Evolutionary conservation across 2,113 vertebrate genomes (phyloP).

Genomic region (Rhineura floridana): DNA sequence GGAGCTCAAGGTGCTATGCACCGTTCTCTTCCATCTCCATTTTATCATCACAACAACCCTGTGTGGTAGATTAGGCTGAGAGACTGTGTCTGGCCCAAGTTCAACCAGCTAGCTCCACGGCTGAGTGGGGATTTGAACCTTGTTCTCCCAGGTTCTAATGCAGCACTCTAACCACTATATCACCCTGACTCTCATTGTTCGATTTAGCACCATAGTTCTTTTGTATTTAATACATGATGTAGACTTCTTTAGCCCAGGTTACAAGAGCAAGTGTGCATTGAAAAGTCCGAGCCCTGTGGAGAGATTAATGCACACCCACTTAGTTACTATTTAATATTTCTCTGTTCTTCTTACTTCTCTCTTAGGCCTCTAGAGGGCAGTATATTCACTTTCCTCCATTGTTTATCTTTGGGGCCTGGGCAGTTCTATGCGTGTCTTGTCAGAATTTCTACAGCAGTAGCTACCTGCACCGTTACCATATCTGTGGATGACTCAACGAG

Average conservation of each 20-base stretch:
- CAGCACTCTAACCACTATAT: too few species aligned
- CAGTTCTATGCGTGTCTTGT: neutral
- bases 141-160: too few species aligned
- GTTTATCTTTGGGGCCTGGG: too few species aligned
- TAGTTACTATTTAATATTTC: neutral
- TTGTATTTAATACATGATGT: conserved; percentile 12
- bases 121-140: too few species aligned
- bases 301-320: neutral
- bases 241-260: neutral
- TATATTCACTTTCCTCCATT: neutral
- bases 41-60: too few species aligned
- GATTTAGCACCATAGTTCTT: conserved; percentile 31
- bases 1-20: too few species aligned
- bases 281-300: neutral
- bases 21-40: too few species aligned
- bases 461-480: neutral
- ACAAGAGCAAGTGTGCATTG: conserved; percentile 11
- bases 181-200: too few species aligned
- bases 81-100: too few species aligned
- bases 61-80: too few species aligned
- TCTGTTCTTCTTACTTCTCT: neutral
- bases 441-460: neutral
- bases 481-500: neutral
- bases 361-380: neutral
- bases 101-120: too few species aligned